Percentiles rank a stretch among this genome's conserved stretches.
These are phyloP conservation scores for Sparus aurata DNA, from an alignment of 2,797 vertebrate species.

Conservation along the genomic window DNA sequence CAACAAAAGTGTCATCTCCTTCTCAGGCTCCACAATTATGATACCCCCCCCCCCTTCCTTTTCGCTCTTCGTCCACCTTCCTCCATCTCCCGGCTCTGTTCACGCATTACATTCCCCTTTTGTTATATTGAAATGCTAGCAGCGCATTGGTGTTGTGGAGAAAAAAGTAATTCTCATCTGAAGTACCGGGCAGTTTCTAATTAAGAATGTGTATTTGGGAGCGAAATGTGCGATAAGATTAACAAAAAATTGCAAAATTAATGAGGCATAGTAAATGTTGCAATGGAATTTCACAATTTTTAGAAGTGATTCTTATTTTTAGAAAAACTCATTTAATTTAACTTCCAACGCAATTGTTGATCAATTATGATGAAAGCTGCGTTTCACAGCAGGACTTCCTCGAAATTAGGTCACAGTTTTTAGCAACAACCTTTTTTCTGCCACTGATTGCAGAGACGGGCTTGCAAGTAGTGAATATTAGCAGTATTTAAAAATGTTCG, in stretches of 20 bases:
- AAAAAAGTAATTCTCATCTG: conserved; percentile 12
- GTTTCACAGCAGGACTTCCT: conserved; percentile 20
- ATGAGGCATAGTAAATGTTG: conserved; percentile 8
- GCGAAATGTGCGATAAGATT: not conserved
- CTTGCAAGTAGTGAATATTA: not conserved
- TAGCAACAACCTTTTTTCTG: not conserved
- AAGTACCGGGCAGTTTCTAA: not conserved
- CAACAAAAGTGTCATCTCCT: conserved; percentile 66
- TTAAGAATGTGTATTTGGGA: not conserved
- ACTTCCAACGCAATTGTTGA: conserved; percentile 1
- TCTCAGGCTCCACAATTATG: conserved; percentile 57
- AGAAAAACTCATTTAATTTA: not conserved
- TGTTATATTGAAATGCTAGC: conserved; percentile 58
- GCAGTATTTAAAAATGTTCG: not conserved
- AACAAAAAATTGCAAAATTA: not conserved
- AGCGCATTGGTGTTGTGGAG: conserved; percentile 1
- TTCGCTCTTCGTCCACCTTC: conserved; percentile 25
- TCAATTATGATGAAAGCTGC: conserved; percentile 11
- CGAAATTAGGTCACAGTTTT: conserved; percentile 35
- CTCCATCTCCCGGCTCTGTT: conserved; percentile 32
- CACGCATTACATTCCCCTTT: conserved; percentile 53
- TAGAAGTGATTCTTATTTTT: not conserved
- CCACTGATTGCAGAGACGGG: not conserved
- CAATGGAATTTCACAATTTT: conserved; percentile 9
- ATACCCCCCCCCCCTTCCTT: conserved; percentile 38